Conservation (phyloP, 2,888 invertebrate species). For the Ischnura elegans region DNA sequence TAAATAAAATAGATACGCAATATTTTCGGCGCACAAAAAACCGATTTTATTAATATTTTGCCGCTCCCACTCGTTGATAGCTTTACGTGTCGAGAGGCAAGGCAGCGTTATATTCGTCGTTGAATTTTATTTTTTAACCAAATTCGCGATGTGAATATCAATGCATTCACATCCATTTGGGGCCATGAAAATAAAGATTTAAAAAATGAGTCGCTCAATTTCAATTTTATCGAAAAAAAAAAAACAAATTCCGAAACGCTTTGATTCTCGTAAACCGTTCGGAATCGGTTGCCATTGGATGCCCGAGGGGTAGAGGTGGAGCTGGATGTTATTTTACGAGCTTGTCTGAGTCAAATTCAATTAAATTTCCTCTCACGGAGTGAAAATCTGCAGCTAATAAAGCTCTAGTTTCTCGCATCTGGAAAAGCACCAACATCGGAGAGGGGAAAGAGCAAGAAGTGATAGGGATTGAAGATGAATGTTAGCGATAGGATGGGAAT, state of each 20-base stretch:
- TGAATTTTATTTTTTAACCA: not conserved
- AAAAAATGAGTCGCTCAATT: not conserved
- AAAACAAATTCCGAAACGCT: not conserved
- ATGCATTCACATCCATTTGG: not conserved
- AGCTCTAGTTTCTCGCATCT: not conserved
- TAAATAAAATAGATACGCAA: no score
- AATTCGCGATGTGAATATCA: not conserved
- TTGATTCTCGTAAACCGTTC: not conserved
- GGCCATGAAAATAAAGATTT: not conserved
- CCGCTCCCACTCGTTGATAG: no score
- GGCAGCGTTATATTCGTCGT: not conserved
- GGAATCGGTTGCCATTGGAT: not conserved
- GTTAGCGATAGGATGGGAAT: no score
- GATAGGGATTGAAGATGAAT: no score
- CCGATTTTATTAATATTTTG: no score
- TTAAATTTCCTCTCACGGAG: conserved; percentile 10
- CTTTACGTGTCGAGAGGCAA: not conserved
- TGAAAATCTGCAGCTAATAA: not conserved
- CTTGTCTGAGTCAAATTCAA: not conserved
- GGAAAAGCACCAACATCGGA: not conserved
- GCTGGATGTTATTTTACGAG: not conserved
- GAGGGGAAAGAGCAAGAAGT: no score
- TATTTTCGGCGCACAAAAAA: no score
- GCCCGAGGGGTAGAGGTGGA: not conserved
- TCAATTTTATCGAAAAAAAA: not conserved